phyloP scores from a whole-genome alignment of 2,113 vertebrate genomes.

The Triplophysa siluroides region DNA sequence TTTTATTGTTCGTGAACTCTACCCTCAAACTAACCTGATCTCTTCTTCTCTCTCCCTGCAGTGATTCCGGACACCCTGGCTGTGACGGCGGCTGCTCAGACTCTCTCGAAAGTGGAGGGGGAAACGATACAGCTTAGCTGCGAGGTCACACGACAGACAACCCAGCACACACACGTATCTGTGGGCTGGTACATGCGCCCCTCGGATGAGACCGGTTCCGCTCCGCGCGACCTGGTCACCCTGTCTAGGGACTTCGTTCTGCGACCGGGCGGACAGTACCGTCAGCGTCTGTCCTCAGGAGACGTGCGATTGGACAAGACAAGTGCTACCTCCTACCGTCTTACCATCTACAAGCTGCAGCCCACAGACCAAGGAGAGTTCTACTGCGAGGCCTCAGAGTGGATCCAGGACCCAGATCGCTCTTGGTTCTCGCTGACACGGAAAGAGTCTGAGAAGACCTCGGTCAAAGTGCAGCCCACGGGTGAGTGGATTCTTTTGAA shows the following conservation, averaged over 20 bases:
- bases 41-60: slow-evolving; percentile 61
- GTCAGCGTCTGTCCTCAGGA: slow-evolving; percentile 87
- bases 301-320: slow-evolving; percentile 91
- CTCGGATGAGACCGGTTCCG: slow-evolving; percentile 66
- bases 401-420: slow-evolving; percentile 92
- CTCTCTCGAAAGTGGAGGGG: slow-evolving; percentile 88
- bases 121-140: slow-evolving; percentile 89
- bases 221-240: slow-evolving; percentile 84
- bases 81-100: slow-evolving; percentile 78
- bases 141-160: slow-evolving; percentile 83
- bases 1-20: slow-evolving; percentile 25
- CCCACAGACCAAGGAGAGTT: slow-evolving; percentile 89
- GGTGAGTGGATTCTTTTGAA: slow-evolving; percentile 69
- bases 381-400: slow-evolving; percentile 92
- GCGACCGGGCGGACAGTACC: slow-evolving; percentile 80
- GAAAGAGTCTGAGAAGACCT: slow-evolving; percentile 87
- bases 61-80: slow-evolving; percentile 90
- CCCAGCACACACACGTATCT: slow-evolving; percentile 90
- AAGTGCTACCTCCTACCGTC: slow-evolving; percentile 82
- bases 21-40: not conserved
- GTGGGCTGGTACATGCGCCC: slow-evolving; percentile 88
- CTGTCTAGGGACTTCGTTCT: slow-evolving; percentile 89
- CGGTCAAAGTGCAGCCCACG: slow-evolving; percentile 89
- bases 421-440: slow-evolving; percentile 94
- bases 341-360: slow-evolving; percentile 93